Evolutionary conservation across 2,797 vertebrate genomes (phyloP), one percentile per base, ranked within the genome.

Genomic region (Melanotaenia trifasciata): DNA sequence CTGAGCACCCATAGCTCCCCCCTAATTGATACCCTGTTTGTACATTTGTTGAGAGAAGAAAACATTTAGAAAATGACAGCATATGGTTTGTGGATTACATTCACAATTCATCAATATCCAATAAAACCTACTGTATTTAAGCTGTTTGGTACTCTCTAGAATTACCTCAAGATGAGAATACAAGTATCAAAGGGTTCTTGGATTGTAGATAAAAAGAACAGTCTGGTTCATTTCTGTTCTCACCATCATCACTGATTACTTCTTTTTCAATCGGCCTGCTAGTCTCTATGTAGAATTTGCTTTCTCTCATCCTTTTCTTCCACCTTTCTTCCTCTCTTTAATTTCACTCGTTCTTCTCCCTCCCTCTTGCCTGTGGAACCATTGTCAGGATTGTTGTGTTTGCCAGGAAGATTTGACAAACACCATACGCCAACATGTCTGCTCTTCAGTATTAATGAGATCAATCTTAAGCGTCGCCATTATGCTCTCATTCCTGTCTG

Each of bases 371-470:
- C 72, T n/a, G 33, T 51, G 68, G 81, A 77, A 45, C 43, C 64
- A 60, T 72, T 80, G 16, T 82, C 76, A 54, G 66, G n/a, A 66
- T 36, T 76, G 59, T 51, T 65, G 40, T 33, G 64, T 83, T 90
- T 79, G 72, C 67, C 54, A 74, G 36, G 43, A 79, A 70, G 79
- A 81, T 84, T 80, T 83, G 74, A 86, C 78, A 83, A 87, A 81
- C 76, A 76, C 74, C 81, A 82, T 80, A 85, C 38, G 63, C 74
- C 33, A 7, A 78, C 72, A 88, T 85, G 78, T 87, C 87, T 87
- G 70, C 80, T 80, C 76, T 76, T 85, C 78, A 58, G 72, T 81
- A 85, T 83, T 90, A 90, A 89, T 84, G 77, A 91, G 81, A 81
- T 90, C 86, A 87, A 84, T 89, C 78, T 70, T 59, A 61, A 80